Conservation (phyloP, 1,140 invertebrate species). For the Apocrypta bakeri region DNA sequence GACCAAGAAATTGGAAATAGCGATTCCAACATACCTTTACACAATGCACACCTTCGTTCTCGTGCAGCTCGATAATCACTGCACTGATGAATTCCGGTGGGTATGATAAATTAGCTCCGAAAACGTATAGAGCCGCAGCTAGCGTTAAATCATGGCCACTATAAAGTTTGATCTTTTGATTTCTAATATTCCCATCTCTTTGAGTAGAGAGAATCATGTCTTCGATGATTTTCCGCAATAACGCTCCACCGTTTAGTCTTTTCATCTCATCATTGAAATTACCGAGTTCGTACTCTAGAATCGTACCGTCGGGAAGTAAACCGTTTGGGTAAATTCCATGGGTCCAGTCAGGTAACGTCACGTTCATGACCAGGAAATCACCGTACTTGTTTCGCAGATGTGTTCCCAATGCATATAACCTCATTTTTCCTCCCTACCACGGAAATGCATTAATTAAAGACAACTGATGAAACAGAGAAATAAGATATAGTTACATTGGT, state of each 20-base stretch:
- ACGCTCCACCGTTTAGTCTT: slow-evolving; percentile 45
- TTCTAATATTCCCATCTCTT: slow-evolving; percentile 70
- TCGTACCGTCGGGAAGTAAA: slow-evolving; percentile 52
- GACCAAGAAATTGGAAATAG: too few relatives aligned
- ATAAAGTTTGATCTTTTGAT: slow-evolving; percentile 69
- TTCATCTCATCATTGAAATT: slow-evolving; percentile 64
- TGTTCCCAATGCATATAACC: slow-evolving; percentile 71
- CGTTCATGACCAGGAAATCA: slow-evolving; percentile 65
- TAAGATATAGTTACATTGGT: slow-evolving; percentile 78
- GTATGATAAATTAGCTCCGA: slow-evolving; percentile 78
- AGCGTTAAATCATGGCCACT: slow-evolving; percentile 84
- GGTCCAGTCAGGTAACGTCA: slow-evolving; percentile 62
- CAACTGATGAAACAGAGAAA: too few relatives aligned
- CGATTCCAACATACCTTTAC: slow-evolving; percentile 54
- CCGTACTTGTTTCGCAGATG: slow-evolving; percentile 68
- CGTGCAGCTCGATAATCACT: slow-evolving; percentile 65
- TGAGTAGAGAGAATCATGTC: not conserved
- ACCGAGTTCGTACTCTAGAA: slow-evolving; percentile 70
- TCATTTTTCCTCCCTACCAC: slow-evolving; percentile 68
- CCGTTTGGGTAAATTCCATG: slow-evolving; percentile 59
- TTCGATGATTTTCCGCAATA: not conserved
- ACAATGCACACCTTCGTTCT: slow-evolving; percentile 47
- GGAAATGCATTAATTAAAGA: not conserved
- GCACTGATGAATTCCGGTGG: slow-evolving; percentile 76
- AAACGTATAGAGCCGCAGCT: slow-evolving; percentile 77